A percentile compares a stretch with the other conserved stretches of the same genome.
Evolutionary conservation across 2,113 vertebrate species (phyloP).

Genomic region (Misgurnus mizolepis): DNA sequence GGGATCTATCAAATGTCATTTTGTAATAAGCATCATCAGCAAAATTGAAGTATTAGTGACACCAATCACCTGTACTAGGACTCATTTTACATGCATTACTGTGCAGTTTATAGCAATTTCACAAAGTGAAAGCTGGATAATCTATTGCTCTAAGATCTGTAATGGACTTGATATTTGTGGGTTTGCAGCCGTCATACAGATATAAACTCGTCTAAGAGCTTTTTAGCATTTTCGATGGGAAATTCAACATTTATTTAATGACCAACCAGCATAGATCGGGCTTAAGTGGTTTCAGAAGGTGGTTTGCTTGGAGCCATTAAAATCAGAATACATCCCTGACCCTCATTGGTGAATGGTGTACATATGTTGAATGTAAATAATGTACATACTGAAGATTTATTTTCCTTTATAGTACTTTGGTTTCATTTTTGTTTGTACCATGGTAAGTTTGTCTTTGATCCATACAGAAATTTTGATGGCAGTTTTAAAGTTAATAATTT

Average conservation of each 20-base stretch:
- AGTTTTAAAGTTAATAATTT: background rate
- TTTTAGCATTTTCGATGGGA: background rate
- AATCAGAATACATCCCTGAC: slow-evolving; percentile 6
- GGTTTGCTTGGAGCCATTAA: background rate
- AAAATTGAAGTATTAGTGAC: background rate
- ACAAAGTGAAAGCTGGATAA: background rate
- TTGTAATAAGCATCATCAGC: background rate
- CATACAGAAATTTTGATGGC: background rate
- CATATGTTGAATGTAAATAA: slow-evolving; percentile 64
- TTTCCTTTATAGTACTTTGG: slow-evolving; percentile 44
- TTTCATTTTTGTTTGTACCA: slow-evolving; percentile 53
- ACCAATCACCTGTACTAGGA: background rate
- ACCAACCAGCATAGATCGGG: background rate
- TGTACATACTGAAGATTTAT: slow-evolving; percentile 59
- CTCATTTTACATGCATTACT: background rate
- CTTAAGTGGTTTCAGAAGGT: slow-evolving; percentile 11
- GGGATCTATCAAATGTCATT: background rate
- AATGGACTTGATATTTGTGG: background rate
- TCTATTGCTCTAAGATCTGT: background rate
- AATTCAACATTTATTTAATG: background rate
- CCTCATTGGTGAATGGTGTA: slow-evolving; percentile 4
- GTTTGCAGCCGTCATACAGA: background rate
- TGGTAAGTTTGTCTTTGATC: slow-evolving; percentile 65
- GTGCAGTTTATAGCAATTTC: background rate
- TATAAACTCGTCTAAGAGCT: background rate